phyloP scores from a whole-genome alignment of 2,797 vertebrate species.

The Pseudochaenichthys georgianus region DNA sequence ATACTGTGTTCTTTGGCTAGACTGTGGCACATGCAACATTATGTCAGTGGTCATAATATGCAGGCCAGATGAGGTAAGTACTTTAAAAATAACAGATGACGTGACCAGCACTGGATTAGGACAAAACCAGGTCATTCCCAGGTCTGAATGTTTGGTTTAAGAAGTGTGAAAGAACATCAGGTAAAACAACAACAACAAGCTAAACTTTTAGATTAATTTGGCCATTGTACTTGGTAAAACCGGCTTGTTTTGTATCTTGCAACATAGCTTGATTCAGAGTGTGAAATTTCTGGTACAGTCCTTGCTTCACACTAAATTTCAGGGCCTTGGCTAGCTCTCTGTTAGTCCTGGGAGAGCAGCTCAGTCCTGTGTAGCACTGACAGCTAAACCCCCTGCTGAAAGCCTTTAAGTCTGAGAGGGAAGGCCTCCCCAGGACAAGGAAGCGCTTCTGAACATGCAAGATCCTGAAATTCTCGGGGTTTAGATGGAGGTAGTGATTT shows the following conservation, averaged over 20 bases:
- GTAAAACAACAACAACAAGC: neutral
- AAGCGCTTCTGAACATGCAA: slow-evolving; percentile 70
- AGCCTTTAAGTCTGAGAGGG: slow-evolving; percentile 77
- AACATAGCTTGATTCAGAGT: slow-evolving; percentile 41
- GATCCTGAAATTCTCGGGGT: slow-evolving; percentile 80
- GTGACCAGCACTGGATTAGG: neutral
- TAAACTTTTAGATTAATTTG: slow-evolving; percentile 34
- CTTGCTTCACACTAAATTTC: slow-evolving; percentile 45
- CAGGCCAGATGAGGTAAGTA: neutral
- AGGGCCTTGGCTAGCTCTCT: slow-evolving; percentile 54
- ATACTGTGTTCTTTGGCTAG: neutral
- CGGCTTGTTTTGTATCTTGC: slow-evolving; percentile 41
- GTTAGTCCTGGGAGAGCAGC: slow-evolving; percentile 70
- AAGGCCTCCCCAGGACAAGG: slow-evolving; percentile 77
- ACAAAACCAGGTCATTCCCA: neutral
- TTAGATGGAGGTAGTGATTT: slow-evolving; percentile 88
- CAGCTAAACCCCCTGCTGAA: slow-evolving; percentile 84
- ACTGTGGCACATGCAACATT: neutral
- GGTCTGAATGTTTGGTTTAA: neutral
- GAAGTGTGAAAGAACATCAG: neutral
- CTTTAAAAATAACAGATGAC: neutral
- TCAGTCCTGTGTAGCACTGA: slow-evolving; percentile 81
- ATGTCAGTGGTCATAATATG: neutral
- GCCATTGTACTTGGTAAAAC: slow-evolving; percentile 28
- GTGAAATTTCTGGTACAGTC: slow-evolving; percentile 35